Base-by-base conservation (phyloP, 2,888 invertebrate species). In the Caenorhabditis sp. region DNA sequence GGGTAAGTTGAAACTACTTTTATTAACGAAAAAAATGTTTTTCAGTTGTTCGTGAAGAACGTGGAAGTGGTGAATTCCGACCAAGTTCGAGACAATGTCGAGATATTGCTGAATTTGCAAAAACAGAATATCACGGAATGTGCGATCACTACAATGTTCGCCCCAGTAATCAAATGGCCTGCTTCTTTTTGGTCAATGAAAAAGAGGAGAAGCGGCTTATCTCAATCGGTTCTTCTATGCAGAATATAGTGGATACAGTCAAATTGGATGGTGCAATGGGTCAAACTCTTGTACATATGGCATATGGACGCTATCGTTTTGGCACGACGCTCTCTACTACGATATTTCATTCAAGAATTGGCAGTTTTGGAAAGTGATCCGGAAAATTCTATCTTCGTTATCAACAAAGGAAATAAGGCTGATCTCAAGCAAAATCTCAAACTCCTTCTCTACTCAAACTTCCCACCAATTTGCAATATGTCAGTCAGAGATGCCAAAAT, bases 111-210 rank as follows among this genome's bases (percentile, higher is more conserved):
- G 74, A 70, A 26, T 76, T 70, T 31, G 60, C 62, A 26, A 72
- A 73, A 49, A 12, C 58, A 25, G 76, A 76, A 27, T 78, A 76
- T 61, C 57, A 63, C 26, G 10, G 23, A 17, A 70, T 76, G 70
- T n/a, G 53, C 20, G 4, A 67, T 0, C 63, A 65, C 52, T 67
- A 59, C 25, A 25, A 59, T 0, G 23, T 77, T 12, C 10, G 14
- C 3, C 54, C 64, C 10, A 65, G 75, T 26, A 66, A 68, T 57
- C 49, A 67, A 23, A 49, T 75, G 0, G 77, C 77, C 36, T 49
- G 81, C 20, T 80, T 82, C 59, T 14, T 78, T 12, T 58, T 82
- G 0, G 25, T 78, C 25, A 82, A 82, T 25, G 74, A 76, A 21
- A 49, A 63, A 26, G 60, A 72, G 10, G 74, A 74, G 52, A 78